Conservation (phyloP, 2,888 invertebrate genomes). For the Creontiades dilutus region DNA sequence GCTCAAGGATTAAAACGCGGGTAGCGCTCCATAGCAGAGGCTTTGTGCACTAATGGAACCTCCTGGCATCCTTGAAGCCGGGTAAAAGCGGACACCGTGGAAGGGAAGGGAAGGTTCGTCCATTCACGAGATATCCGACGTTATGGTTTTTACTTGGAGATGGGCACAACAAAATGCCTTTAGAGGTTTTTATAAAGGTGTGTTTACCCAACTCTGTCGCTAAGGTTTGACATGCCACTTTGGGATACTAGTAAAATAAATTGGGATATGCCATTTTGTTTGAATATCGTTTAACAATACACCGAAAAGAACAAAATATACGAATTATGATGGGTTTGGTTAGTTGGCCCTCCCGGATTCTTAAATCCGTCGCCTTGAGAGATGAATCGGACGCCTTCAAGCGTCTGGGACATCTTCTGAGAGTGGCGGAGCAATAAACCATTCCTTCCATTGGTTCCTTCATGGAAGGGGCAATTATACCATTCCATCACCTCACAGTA, state of each 20-base stretch:
- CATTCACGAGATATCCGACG: constrained; percentile 55
- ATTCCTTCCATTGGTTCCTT: too few relatives aligned
- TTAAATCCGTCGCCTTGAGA: too few relatives aligned
- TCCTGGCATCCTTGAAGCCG: constrained; percentile 5
- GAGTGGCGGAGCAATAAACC: too few relatives aligned
- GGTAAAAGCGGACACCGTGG: background rate
- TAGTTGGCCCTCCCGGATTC: too few relatives aligned
- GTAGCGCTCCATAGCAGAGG: constrained; percentile 57
- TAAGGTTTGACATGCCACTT: background rate
- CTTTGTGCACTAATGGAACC: constrained; percentile 64
- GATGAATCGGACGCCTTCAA: too few relatives aligned
- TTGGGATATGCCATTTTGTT: background rate
- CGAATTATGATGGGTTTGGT: too few relatives aligned
- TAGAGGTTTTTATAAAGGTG: constrained; percentile 53
- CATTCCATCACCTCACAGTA: too few relatives aligned
- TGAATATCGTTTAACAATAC: too few relatives aligned
- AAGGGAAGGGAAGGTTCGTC: background rate
- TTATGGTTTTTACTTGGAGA: constrained; percentile 48
- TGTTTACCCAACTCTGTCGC: background rate
- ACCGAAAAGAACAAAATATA: too few relatives aligned
- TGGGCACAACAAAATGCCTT: background rate
- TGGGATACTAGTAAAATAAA: background rate
- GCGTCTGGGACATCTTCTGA: too few relatives aligned
- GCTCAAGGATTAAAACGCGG: constrained; percentile 67
- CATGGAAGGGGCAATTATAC: too few relatives aligned